A percentile compares a stretch with the other conserved stretches of the same genome.
phyloP scores from a whole-genome alignment of 1,140 invertebrate genomes.

The Xylocopa sonorina region DNA sequence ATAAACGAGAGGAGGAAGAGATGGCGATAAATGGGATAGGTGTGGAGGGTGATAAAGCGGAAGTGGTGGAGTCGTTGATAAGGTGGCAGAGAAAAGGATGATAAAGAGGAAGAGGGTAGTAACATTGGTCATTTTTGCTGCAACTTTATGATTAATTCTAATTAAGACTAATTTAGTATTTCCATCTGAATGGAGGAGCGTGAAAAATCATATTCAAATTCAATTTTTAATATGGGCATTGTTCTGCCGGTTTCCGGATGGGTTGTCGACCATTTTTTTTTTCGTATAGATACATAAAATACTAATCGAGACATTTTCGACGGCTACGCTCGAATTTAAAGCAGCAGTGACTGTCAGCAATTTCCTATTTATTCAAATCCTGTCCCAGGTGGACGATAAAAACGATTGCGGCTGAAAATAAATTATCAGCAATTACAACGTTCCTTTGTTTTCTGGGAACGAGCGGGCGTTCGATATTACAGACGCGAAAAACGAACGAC shows the following conservation, averaged over 20 bases:
- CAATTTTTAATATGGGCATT: slow-evolving; percentile 1
- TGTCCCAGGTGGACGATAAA: neutral
- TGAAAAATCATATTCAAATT: slow-evolving; percentile 1
- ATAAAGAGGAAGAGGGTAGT: no score
- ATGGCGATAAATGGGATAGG: no score
- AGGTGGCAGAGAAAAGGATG: no score
- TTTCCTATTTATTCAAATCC: neutral
- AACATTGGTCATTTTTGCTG: no score
- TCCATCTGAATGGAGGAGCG: neutral
- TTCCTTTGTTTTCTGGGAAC: neutral
- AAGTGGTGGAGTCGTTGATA: no score
- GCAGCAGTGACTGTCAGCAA: neutral
- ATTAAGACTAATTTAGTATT: no score
- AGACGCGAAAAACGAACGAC: neutral
- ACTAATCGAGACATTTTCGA: neutral
- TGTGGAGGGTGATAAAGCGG: no score
- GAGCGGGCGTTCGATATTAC: neutral
- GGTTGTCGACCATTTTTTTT: neutral
- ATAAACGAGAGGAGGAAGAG: no score
- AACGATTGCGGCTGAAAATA: neutral
- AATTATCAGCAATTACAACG: slow-evolving; percentile 6
- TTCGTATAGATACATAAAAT: neutral
- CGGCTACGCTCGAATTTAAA: neutral
- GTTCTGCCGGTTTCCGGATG: no score
- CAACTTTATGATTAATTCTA: no score